phyloP scores from a whole-genome alignment of 2,113 vertebrate species.

The Pituophis catenifer region DNA sequence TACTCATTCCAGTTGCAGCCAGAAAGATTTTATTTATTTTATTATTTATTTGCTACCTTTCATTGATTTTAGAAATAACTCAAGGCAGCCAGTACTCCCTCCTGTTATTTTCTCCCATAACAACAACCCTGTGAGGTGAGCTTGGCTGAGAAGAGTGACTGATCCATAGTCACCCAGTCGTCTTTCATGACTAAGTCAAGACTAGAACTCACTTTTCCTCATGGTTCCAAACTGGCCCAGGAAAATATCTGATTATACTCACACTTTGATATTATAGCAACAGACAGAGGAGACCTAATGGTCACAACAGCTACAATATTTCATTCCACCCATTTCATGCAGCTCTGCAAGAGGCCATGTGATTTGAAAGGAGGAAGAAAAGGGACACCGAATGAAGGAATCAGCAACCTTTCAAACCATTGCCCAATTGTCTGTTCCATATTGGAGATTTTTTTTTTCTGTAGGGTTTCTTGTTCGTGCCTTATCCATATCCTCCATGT shows the following conservation, averaged over 20 bases:
- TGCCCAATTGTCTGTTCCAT: not conserved
- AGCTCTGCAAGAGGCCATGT: not conserved
- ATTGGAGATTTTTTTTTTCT: not conserved
- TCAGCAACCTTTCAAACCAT: not conserved
- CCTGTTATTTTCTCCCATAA: not conserved
- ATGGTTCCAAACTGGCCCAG: not conserved
- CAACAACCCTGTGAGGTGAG: not conserved
- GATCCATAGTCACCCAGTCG: not conserved
- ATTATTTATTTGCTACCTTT: not conserved
- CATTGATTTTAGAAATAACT: not conserved
- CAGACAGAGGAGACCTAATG: not conserved
- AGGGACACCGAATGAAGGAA: not conserved
- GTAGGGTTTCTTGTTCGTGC: constrained; percentile 14
- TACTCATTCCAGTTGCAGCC: not conserved
- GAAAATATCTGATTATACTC: not conserved
- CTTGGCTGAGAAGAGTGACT: not conserved
- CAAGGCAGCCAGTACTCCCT: not conserved
- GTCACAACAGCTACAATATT: not conserved
- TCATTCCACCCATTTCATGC: not conserved
- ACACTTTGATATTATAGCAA: not conserved
- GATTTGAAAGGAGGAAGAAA: not conserved
- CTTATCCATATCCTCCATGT: constrained; percentile 71
- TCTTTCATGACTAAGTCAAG: not conserved
- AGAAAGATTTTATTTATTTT: not conserved
- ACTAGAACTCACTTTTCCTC: not conserved